These are phyloP conservation scores for Sphaeramia orbicularis DNA, from an alignment of 2,797 vertebrate genomes.

Conservation along the genomic window DNA sequence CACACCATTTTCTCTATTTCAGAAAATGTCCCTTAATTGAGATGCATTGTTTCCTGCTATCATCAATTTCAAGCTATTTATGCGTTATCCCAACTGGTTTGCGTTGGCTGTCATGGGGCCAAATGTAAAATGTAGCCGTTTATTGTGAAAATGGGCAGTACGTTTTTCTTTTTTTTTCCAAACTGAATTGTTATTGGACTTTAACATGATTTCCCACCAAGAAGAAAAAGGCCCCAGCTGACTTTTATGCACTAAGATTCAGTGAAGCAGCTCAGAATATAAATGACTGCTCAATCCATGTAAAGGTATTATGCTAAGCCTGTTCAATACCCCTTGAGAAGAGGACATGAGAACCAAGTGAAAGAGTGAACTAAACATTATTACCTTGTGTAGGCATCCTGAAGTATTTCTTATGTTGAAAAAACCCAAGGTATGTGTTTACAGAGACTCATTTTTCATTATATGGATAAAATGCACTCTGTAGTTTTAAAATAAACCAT, in stretches of 20 bases:
- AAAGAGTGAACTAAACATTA: conserved; percentile 10
- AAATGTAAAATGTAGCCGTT: conserved; percentile 11
- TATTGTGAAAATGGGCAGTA: conserved; percentile 21
- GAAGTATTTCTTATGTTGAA: too few species aligned
- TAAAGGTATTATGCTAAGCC: conserved; percentile 48
- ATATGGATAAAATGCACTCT: too few species aligned
- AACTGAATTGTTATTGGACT: conserved; percentile 36
- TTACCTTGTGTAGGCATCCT: conserved; percentile 7
- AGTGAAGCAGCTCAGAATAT: conserved; percentile 44
- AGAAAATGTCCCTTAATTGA: conserved; percentile 16
- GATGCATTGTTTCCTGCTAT: conserved; percentile 22
- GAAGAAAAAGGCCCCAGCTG: conserved; percentile 45
- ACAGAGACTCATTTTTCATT: too few species aligned
- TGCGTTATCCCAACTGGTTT: neutral
- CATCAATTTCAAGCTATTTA: conserved; percentile 15
- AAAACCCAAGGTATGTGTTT: too few species aligned
- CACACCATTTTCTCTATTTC: neutral
- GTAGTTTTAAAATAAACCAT: too few species aligned
- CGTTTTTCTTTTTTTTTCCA: conserved; percentile 39
- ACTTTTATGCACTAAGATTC: conserved; percentile 35
- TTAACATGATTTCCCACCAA: conserved; percentile 38
- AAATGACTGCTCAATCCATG: conserved; percentile 50
- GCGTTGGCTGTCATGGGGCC: neutral
- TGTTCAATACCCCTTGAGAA: conserved; percentile 38
- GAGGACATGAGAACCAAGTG: conserved; percentile 27